phyloP scores from a whole-genome alignment of 2,797 vertebrate genomes.

The Darevskia mixta region DNA sequence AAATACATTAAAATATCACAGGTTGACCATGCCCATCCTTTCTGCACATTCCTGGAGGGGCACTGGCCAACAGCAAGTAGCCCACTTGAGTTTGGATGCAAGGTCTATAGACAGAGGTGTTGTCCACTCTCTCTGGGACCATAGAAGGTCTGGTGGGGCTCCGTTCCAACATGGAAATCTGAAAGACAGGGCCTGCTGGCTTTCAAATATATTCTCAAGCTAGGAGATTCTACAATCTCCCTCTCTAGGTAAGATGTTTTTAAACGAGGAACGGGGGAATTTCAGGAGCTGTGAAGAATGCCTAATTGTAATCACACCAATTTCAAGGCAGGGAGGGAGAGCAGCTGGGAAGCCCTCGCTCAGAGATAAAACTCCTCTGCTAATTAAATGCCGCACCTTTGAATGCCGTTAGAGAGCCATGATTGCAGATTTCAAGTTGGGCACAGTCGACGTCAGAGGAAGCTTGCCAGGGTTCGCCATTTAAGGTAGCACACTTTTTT shows the following conservation, averaged over 20 bases:
- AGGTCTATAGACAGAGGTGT: too few species aligned
- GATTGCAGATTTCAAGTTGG: constrained; percentile 53
- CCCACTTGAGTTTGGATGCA: too few species aligned
- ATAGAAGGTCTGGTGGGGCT: too few species aligned
- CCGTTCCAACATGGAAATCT: too few species aligned
- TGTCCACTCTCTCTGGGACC: too few species aligned
- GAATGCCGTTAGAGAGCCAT: constrained; percentile 26
- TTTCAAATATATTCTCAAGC: too few species aligned
- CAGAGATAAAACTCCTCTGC: not conserved
- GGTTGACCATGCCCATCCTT: too few species aligned
- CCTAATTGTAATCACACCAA: not conserved
- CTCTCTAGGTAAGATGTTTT: not conserved
- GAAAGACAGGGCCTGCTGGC: too few species aligned
- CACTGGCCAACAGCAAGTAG: too few species aligned
- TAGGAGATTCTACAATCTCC: not conserved
- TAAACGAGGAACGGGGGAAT: not conserved
- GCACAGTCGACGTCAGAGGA: constrained; percentile 33
- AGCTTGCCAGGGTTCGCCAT: constrained; percentile 66
- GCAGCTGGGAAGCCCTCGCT: not conserved
- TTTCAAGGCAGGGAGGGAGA: not conserved
- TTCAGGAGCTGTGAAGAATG: not conserved
- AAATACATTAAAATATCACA: too few species aligned
- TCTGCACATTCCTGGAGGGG: too few species aligned
- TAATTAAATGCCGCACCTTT: not conserved
- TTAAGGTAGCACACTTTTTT: constrained; percentile 55